Conservation (phyloP, 2,113 vertebrate genomes). For the Tupaia tana region DNA sequence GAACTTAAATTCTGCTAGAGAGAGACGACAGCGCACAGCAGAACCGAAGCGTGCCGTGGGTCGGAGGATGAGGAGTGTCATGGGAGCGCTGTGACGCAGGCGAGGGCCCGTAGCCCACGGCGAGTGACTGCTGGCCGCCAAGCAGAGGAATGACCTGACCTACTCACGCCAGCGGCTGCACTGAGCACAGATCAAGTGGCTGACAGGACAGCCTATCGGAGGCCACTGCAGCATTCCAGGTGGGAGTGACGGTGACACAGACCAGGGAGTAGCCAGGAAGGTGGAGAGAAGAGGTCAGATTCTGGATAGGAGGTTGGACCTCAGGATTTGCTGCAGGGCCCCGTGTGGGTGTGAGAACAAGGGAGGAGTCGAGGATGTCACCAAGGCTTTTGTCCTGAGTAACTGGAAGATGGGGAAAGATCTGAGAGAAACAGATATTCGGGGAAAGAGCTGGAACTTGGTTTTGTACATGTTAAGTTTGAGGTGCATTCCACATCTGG, state of each 20-base stretch:
- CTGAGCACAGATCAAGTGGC: not conserved
- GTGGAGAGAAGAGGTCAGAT: not conserved
- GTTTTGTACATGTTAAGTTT: not conserved
- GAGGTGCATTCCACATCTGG: not conserved
- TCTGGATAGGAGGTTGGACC: not conserved
- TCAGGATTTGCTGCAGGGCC: not conserved
- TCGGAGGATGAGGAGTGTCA: not conserved
- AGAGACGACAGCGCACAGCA: not conserved
- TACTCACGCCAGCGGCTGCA: not conserved
- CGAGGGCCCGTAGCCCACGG: not conserved
- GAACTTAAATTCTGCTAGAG: slow-evolving; percentile 23
- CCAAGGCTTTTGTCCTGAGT: not conserved
- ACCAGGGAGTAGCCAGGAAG: not conserved
- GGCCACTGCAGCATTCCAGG: not conserved
- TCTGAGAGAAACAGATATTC: not conserved
- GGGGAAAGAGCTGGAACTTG: not conserved
- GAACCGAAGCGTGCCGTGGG: not conserved
- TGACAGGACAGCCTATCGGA: not conserved
- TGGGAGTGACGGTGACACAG: not conserved
- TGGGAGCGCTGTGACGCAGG: too few relatives aligned
- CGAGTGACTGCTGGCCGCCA: not conserved
- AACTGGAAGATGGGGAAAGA: not conserved
- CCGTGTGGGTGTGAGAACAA: not conserved
- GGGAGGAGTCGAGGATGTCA: not conserved
- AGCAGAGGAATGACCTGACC: not conserved